Percentiles rank a stretch among this genome's conserved stretches.
These are phyloP conservation scores for Platysternon megacephalum DNA, from an alignment of 2,113 vertebrate species.

Conservation along the genomic window DNA sequence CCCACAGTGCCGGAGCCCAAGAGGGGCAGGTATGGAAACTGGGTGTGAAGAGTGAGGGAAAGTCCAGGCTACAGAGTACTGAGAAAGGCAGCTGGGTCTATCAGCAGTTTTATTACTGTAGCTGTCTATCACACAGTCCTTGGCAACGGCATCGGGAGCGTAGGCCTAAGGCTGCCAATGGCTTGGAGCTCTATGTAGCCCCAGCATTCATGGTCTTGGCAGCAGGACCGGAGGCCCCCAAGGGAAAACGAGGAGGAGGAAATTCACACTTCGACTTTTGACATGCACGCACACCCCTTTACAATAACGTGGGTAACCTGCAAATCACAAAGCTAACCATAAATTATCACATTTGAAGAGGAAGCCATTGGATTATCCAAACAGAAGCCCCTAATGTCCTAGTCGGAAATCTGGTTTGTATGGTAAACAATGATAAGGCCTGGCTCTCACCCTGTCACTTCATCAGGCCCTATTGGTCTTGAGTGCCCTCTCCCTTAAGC, in stretches of 20 bases:
- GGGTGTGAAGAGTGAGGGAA: neutral
- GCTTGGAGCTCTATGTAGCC: neutral
- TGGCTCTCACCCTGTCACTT: neutral
- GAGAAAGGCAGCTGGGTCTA: neutral
- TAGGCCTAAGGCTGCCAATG: neutral
- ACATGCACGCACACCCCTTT: neutral
- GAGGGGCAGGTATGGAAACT: neutral
- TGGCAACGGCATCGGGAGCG: neutral
- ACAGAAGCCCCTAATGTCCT: too few species aligned
- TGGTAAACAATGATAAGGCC: neutral
- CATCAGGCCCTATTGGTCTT: too few species aligned
- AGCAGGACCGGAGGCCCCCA: neutral
- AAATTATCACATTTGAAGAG: neutral
- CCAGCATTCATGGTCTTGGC: neutral
- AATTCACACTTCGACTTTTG: neutral
- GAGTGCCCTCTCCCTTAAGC: fast-evolving
- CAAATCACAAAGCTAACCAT: neutral
- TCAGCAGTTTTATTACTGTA: neutral
- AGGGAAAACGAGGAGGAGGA: neutral
- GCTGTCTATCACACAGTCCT: neutral
- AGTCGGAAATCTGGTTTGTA: too few species aligned
- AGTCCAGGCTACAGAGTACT: neutral
- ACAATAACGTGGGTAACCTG: neutral
- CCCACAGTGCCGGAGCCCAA: neutral
- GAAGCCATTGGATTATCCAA: neutral